A percentile compares a stretch with the other conserved stretches of the same genome.
Evolutionary conservation across 1,140 invertebrate genomes (phyloP).

Genomic region (Ooceraea biroi): DNA sequence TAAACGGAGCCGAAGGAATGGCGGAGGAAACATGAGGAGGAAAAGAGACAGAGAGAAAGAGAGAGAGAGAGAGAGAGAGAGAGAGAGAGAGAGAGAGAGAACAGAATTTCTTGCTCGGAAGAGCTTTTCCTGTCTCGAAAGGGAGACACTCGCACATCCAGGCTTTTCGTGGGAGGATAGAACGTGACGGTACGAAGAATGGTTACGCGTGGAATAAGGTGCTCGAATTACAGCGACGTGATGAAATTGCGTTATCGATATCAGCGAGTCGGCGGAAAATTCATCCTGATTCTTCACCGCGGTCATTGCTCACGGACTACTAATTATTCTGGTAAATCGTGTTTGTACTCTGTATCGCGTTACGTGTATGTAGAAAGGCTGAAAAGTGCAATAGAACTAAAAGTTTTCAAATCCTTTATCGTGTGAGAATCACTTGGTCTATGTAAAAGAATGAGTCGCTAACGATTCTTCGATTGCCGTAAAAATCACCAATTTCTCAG

Average conservation of each 20-base stretch:
- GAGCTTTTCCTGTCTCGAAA: constrained; percentile 57
- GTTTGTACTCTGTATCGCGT: not conserved
- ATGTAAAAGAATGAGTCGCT: not conserved
- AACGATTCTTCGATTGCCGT: not conserved
- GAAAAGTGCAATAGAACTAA: not conserved
- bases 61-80: not conserved
- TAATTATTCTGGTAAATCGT: constrained; percentile 1
- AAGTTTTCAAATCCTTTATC: not conserved
- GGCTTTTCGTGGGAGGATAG: constrained; percentile 26
- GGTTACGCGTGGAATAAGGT: not conserved
- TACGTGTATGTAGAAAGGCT: not conserved
- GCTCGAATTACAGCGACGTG: constrained; percentile 21
- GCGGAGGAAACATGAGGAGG: not conserved
- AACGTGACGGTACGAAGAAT: constrained; percentile 47
- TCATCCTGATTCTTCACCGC: not conserved
- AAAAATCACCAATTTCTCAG: not conserved
- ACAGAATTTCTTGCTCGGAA: constrained; percentile 39
- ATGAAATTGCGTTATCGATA: constrained; percentile 38
- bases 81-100: not conserved
- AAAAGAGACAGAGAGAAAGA: not conserved
- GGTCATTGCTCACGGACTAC: not conserved
- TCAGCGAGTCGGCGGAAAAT: not conserved
- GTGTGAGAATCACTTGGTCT: not conserved
- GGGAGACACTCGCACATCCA: constrained; percentile 49
- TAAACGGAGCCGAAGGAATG: constrained; percentile 48